Evolutionary conservation across 2,113 vertebrate species (phyloP), one percentile per base, ranked within the genome.

Genomic region (Myanophis thanlyinensis): DNA sequence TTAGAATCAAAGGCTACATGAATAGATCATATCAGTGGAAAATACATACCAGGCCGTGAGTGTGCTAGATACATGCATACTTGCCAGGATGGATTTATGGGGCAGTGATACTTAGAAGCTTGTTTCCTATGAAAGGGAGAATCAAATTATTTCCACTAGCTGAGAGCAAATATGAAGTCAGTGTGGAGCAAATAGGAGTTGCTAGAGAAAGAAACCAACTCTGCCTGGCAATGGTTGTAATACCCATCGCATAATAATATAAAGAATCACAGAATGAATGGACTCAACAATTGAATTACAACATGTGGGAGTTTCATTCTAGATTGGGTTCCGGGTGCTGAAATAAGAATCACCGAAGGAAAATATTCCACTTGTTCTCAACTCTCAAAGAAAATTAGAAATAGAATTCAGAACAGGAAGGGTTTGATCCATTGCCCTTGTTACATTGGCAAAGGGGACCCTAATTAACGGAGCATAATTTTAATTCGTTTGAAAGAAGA

Each of bases 1-100:
- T 80, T 88, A 85, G 80, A 91, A 93, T 95, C 94, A 91, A 92
- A 95, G 92, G 59, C 89, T 91, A 56, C 89, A 23, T 0, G 0
- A 90, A 49, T 49, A 93, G 93, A 87, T 91, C 3, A 2, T 35
- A 30, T 47, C 89, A 88, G 18, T 93, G 93, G 92, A 88, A 94
- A 62, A 86, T 44, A 89, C 92, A 91, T 15, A 0, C 27, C 47
- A 35, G 18, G 35, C 67, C 10, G 27, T n/a, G 90, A 27, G 67
- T 35, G 67, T 49, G 67, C 52, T 85, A n/a, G 54, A 44, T 47
- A 3, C 0, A 1, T 25, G 4, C 89, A 4, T 89, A 9, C 47
- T 6, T 92, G 44, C 89, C 56, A 85, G 86, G 73, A 92, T 90
- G 53, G 51, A 48, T 91, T 51, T 67, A 88, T 84, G 86, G 86